Percentiles rank a stretch among this genome's conserved stretches.
These are phyloP conservation scores for Ceratitis capitata DNA, from an alignment of 1,140 invertebrate species.

Conservation along the genomic window DNA sequence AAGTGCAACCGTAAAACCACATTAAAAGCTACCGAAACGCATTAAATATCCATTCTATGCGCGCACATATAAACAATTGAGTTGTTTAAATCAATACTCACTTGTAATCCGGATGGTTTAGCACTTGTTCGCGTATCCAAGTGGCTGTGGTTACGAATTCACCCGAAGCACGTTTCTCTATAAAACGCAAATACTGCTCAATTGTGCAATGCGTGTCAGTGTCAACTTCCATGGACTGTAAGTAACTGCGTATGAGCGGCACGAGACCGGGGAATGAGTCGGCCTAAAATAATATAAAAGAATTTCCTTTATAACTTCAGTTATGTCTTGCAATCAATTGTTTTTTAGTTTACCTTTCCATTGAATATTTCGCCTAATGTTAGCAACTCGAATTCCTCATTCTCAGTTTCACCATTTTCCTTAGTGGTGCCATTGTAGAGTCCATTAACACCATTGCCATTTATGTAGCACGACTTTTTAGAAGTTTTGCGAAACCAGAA, in stretches of 20 bases:
- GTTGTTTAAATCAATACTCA: conserved; percentile 66
- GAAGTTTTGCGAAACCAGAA: conserved; percentile 89
- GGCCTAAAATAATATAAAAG: conserved; percentile 66
- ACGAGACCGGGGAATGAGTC: conserved; percentile 93
- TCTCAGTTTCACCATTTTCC: conserved; percentile 57
- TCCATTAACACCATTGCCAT: conserved; percentile 52
- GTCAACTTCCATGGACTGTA: conserved; percentile 93
- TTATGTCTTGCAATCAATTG: not conserved
- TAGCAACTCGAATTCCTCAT: conserved; percentile 70
- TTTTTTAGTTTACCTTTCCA: conserved; percentile 78
- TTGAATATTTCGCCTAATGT: conserved; percentile 97
- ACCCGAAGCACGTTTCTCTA: conserved; percentile 88
- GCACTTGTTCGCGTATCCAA: conserved; percentile 93
- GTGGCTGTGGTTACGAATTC: conserved; percentile 86
- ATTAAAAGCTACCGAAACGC: too few relatives aligned
- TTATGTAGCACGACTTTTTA: conserved; percentile 65
- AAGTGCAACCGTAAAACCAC: too few relatives aligned
- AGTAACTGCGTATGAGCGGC: conserved; percentile 91
- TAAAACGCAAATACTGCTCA: conserved; percentile 95
- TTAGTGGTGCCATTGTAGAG: conserved; percentile 40
- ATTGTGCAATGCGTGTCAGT: conserved; percentile 97
- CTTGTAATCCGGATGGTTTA: conserved; percentile 89
- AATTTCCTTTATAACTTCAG: not conserved
- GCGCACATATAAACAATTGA: too few relatives aligned
- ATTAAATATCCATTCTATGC: too few relatives aligned